These are phyloP conservation scores for Hypsibius dujardini DNA, from an alignment of 1,140 invertebrate species.

Conservation along the genomic window DNA sequence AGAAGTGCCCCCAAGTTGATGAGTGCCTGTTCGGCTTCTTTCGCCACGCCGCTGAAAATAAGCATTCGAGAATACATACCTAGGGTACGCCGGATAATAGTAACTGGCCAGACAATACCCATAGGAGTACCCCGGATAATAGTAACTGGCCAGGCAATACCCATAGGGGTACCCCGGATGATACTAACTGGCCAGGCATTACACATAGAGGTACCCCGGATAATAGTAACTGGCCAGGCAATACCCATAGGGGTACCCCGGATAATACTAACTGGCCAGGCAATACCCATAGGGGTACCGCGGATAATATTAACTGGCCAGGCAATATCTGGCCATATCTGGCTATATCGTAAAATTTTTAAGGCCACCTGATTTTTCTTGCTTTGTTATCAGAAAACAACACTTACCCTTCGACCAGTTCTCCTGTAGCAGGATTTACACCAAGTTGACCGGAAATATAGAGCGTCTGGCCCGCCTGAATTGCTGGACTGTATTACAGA, in stretches of 20 bases:
- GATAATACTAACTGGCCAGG: neutral
- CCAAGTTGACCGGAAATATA: conserved; percentile 16
- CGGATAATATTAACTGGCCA: neutral
- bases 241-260: neutral
- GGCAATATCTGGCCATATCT: neutral
- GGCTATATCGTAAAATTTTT: neutral
- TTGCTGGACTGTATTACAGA: neutral
- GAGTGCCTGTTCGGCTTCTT: conserved; percentile 13
- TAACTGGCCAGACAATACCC: neutral
- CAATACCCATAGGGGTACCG: neutral
- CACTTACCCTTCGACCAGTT: neutral
- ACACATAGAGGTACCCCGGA: neutral
- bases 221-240: neutral
- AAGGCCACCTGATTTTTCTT: neutral
- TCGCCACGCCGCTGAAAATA: conserved; percentile 7
- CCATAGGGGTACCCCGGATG: too few relatives aligned
- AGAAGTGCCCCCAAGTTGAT: neutral
- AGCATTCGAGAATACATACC: too few relatives aligned
- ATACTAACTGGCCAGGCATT: too few relatives aligned
- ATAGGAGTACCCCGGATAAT: neutral
- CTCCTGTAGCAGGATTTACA: neutral
- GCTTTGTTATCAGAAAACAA: neutral
- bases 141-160: neutral
- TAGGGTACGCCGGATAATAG: too few relatives aligned
- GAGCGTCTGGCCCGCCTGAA: neutral